Evolutionary conservation across 2,888 invertebrate species (phyloP), one percentile per base, ranked within the genome.

Genomic region (Synergus umbraculus): DNA sequence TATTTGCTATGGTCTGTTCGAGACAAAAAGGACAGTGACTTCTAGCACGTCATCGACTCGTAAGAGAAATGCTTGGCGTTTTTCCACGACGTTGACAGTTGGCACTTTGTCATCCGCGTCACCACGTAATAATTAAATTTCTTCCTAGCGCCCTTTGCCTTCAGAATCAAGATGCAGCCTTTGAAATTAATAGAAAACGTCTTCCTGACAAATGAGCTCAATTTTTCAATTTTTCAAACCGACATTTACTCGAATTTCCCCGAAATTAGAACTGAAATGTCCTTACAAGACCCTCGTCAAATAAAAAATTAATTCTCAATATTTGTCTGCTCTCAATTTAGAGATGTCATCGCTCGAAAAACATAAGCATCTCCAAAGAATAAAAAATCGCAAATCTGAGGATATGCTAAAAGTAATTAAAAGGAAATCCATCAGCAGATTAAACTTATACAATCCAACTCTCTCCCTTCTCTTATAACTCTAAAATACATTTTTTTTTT

Each of bases 81-180:
- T 81, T 79, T 79, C 79, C 76, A 69, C 44, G 10, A 29, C 44
- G n/a, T 43, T 78, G 76, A 76, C 37, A 66, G 49, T 15, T 76
- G 44, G 54, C 73, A 73, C 49, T 73, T 73, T 73, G 54, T 73
- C 73, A 54, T 73, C 29, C 54, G n/a, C 54, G 73, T 73, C 54
- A 73, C 54, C 54, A n/a, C n/a, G 41, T 73, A 58, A 54, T 73
- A 73, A 73, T 73, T 73, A 73, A 49, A 73, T 73, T 73, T 58
- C 73, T 73, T 58, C 18, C 41, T n/a, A 49, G 18, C 15, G 37
- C 73, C 54, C 73, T 54, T 18, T 37, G 15, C 18, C 54, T 54
- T 18, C n/a, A 54, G 12, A 58, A 41, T 73, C 54, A 37, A 73
- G 41, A 54, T 37, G 54, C 10, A 58, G 46, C n/a, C 46, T 49